Base-by-base conservation (phyloP, 2,797 vertebrate species). In the Pseudochaenichthys georgianus region DNA sequence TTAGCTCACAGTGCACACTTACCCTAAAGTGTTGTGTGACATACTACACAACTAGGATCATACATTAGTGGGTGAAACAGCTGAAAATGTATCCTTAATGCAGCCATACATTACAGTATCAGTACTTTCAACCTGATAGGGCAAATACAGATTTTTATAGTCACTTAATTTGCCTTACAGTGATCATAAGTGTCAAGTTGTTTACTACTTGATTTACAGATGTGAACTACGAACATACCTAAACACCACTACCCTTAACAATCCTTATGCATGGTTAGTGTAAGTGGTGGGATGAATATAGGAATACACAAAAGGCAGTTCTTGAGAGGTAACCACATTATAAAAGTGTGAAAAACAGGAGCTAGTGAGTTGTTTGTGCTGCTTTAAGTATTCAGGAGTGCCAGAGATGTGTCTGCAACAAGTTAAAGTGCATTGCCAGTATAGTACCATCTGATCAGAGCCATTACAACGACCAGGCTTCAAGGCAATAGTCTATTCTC, bases 291-390 rank as follows among this genome's bases (percentile, higher is more conserved):
- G n/a, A 41, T 51, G 17, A 50, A 70, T 55, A 57, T 43, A 46
- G 47, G 45, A 72, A 47, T 71, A 68, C 5, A 65, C 19, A 62
- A 70, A 80, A 87, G 79, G 69, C 78, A 68, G 38, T 63, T 82
- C 13, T 61, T 80, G 47, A 78, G 61, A 73, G 68, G 48, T 51
- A 82, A 53, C 55, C 28, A 45, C 15, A 53, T 31, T 34, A 53
- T 46, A 28, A 72, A 64, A 48, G 23, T 77, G 50, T 61, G 51
- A 28, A 21, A 46, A 50, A 12, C 23, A 59, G 64, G 13, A 86
- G 52, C n/a, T 31, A 51, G 28, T 72, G 28, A 71, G 17, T 43
- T 9, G 10, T 68, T 59, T 52, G 13, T 73, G 23, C 47, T 51
- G 50, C 9, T 6, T 23, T 38, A 50, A 57, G 16, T 42, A n/a